These are phyloP conservation scores for Phrynocephalus vlangalii DNA, from an alignment of 2,797 vertebrate species.

Conservation along the genomic window DNA sequence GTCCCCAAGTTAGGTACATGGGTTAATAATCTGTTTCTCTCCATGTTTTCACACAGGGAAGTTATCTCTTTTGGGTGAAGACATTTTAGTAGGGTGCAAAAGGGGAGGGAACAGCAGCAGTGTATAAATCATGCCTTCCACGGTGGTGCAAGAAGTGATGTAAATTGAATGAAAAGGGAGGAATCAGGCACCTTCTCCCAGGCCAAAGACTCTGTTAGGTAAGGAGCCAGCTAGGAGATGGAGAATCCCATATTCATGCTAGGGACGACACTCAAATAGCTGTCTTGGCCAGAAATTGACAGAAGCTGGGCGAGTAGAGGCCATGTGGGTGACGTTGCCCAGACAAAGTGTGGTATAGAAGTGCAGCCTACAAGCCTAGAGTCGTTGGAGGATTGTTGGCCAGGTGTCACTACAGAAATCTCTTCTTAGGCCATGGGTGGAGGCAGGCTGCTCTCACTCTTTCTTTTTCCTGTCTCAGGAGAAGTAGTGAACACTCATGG, in stretches of 20 bases:
- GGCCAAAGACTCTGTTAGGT: neutral
- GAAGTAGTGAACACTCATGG: slow-evolving; percentile 96
- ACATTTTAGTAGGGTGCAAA: neutral
- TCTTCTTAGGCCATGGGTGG: too few relatives aligned
- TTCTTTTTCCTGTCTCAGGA: slow-evolving; percentile 76
- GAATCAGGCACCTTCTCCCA: neutral
- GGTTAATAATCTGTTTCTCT: neutral
- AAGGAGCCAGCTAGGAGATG: neutral
- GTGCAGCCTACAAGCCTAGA: neutral
- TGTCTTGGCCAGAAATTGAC: neutral
- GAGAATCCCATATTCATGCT: neutral
- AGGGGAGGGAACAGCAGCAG: neutral
- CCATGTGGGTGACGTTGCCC: neutral
- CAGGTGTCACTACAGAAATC: neutral
- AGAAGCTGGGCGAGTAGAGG: neutral
- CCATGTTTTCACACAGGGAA: neutral
- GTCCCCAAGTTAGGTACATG: slow-evolving; percentile 94
- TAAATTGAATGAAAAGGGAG: neutral
- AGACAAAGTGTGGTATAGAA: neutral
- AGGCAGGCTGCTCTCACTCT: slow-evolving; percentile 18
- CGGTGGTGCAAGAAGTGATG: neutral
- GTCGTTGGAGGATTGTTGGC: neutral
- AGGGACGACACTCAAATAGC: neutral
- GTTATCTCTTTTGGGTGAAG: neutral
- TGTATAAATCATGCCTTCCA: neutral